Base-by-base conservation (phyloP, 2,888 invertebrate species). In the Dendrolimus pini region DNA sequence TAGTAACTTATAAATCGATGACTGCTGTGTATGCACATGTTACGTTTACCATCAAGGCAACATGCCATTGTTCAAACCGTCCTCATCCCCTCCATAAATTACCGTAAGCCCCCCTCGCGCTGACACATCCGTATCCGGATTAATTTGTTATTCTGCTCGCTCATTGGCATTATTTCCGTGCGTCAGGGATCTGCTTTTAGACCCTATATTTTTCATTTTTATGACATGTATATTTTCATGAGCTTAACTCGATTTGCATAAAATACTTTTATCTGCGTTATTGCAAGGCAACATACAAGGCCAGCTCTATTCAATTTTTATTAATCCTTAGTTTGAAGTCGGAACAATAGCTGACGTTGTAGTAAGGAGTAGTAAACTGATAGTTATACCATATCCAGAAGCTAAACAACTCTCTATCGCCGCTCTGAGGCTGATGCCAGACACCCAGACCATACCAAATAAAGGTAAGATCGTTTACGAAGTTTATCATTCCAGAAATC, bases 91-190 rank as follows among this genome's bases (percentile, higher is more conserved):
- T 12, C 47, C 9, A 47, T 47, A 47, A 47, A 47, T 47, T 47
- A 9, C 47, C 47, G 9, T 47, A 30, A 30, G 30, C 47, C 9
- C 12, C 10, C 47, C 47, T 12, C 12, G 12, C 47, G 47, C 47
- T 47, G 47, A 47, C 57, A 57, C 52, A 54, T 57, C 57, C 54
- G 52, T n/a, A 47, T 47, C 47, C 9, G 52, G 57, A 57, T 55
- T 52, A 57, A 54, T 54, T 55, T 52, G 55, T 57, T 57, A 54
- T 57, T 57, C 54, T 57, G 47, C 47, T 47, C 47, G 47, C 47
- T 47, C 47, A 47, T 47, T 47, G 47, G 47, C 12, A 47, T 47
- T 47, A 47, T 47, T 47, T 47, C 47, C 47, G 47, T 30, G 30
- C 47, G 47, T 12, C 12, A 47, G 47, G 47, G 47, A 47, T 47